These are phyloP conservation scores for Neolamprologus longior DNA, from an alignment of 2,113 vertebrate genomes.

Conservation along the genomic window DNA sequence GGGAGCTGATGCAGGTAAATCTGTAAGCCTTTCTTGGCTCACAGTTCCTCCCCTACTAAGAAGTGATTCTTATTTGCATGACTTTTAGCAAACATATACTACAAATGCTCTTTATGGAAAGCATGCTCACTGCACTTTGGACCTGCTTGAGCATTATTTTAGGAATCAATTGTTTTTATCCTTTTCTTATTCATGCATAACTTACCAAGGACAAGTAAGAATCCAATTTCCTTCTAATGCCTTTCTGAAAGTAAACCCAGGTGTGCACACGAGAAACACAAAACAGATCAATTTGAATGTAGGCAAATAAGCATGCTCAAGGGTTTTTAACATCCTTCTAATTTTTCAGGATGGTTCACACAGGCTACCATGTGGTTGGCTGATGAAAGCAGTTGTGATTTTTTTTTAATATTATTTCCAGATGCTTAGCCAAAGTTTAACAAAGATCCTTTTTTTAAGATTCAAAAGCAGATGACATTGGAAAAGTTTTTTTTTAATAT, in stretches of 20 bases:
- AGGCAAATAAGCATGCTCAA: not conserved
- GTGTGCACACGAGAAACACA: not conserved
- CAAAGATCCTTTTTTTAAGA: not conserved
- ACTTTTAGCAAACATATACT: not conserved
- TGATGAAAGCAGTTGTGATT: not conserved
- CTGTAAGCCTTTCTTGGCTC: not conserved
- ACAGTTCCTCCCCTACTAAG: not conserved
- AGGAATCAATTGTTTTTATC: constrained; percentile 33
- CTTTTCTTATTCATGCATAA: constrained; percentile 30
- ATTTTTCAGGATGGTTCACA: not conserved
- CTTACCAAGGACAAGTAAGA: constrained; percentile 3
- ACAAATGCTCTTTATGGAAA: constrained; percentile 29
- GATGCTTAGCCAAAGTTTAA: not conserved
- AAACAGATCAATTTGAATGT: not conserved
- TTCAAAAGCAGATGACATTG: not conserved
- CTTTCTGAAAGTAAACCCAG: not conserved
- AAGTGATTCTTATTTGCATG: not conserved
- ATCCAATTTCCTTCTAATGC: constrained; percentile 26
- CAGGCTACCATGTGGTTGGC: not conserved
- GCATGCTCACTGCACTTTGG: not conserved
- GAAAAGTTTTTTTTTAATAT: not conserved
- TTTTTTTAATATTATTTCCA: not conserved
- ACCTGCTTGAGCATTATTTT: constrained; percentile 14
- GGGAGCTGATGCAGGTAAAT: constrained; percentile 4
- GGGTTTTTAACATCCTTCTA: not conserved